phyloP scores from a whole-genome alignment of 2,113 vertebrate genomes.

The Apus apus region DNA sequence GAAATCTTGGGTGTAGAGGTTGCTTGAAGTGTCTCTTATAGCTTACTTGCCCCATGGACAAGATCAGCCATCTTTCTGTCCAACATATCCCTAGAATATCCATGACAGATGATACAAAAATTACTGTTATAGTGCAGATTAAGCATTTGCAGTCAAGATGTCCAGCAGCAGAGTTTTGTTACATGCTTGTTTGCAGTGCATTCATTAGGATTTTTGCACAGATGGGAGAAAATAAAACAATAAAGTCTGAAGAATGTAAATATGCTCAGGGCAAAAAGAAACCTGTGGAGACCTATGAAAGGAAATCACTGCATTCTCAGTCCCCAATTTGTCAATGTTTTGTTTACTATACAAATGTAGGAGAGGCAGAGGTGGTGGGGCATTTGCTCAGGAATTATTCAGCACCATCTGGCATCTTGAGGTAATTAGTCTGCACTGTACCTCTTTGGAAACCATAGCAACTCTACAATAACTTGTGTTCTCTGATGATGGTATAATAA shows the following conservation, averaged over 20 bases:
- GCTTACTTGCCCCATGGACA: background rate
- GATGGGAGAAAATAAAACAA: constrained; percentile 39
- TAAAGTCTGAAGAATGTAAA: constrained; percentile 31
- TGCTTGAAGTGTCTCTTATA: background rate
- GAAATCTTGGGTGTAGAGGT: background rate
- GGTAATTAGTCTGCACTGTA: constrained; percentile 41
- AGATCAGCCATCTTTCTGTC: background rate
- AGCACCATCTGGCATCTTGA: constrained; percentile 29
- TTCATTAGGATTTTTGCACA: constrained; percentile 25
- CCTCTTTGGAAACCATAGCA: constrained; percentile 52
- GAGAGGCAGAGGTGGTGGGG: constrained; percentile 22
- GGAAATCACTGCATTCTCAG: constrained; percentile 57
- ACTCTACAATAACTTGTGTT: constrained; percentile 33
- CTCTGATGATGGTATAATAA: constrained; percentile 39
- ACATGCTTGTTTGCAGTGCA: background rate
- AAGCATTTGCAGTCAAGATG: background rate
- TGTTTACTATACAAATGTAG: constrained; percentile 61
- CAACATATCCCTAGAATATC: background rate
- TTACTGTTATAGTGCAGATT: background rate
- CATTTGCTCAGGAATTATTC: constrained; percentile 63
- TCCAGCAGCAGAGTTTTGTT: background rate
- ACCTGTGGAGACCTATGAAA: background rate
- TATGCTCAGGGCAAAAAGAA: constrained; percentile 10
- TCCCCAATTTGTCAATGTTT: constrained; percentile 51
- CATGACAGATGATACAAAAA: background rate